A percentile compares a stretch with the other conserved stretches of the same genome.
These are phyloP conservation scores for Crossoptilon crossoptilon DNA, from an alignment of 2,797 vertebrate species.

Conservation along the genomic window DNA sequence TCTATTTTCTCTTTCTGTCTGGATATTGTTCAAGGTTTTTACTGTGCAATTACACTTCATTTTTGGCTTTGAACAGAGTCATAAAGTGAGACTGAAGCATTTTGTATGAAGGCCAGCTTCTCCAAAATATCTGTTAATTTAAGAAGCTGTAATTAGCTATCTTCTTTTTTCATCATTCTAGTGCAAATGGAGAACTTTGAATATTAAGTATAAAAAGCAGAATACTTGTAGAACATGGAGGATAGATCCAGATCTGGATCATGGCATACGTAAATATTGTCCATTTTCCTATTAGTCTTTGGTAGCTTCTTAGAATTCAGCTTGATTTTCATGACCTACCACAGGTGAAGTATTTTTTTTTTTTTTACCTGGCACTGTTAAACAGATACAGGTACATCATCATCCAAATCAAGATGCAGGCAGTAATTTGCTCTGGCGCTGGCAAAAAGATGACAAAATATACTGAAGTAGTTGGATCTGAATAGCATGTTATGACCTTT, in stretches of 20 bases:
- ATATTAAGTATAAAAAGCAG: background rate
- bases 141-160: conserved; percentile 24
- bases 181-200: background rate
- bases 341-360: background rate
- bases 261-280: background rate
- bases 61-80: background rate
- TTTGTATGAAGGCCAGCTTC: background rate
- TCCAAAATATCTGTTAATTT: conserved; percentile 42
- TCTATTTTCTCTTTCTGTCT: conserved; percentile 21
- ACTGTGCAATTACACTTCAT: conserved; percentile 12
- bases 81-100: background rate
- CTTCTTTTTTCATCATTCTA: accelerated
- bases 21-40: conserved; percentile 14
- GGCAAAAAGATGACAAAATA: background rate
- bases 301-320: background rate
- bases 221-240: background rate
- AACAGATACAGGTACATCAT: background rate
- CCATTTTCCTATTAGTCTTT: background rate
- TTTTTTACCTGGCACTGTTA: background rate
- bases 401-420: background rate
- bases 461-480: background rate
- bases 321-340: background rate
- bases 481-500: background rate
- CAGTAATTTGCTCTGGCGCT: background rate
- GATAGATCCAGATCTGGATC: background rate